Percentiles rank a stretch among this genome's conserved stretches.
Evolutionary conservation across 2,113 vertebrate genomes (phyloP).

Genomic region (Pampusana beccarii): DNA sequence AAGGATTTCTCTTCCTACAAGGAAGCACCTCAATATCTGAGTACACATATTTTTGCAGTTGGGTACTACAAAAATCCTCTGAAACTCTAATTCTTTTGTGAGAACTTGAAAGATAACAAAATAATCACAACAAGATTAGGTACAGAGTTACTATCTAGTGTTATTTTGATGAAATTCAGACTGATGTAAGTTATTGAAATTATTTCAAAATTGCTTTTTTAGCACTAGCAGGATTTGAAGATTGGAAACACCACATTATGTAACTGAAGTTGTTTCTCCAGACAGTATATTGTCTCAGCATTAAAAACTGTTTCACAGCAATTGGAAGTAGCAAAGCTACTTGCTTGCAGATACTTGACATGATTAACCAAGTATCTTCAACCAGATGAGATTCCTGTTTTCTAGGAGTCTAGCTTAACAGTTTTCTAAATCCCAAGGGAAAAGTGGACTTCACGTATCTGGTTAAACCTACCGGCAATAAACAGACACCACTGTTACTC

Average conservation of each 20-base stretch:
- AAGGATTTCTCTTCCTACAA: neutral
- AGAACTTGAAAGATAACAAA: neutral
- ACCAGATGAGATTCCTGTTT: neutral
- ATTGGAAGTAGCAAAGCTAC: neutral
- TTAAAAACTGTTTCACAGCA: neutral
- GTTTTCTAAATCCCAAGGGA: neutral
- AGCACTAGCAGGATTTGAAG: neutral
- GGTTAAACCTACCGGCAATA: neutral
- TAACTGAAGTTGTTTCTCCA: neutral
- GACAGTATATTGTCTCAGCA: rapidly evolving
- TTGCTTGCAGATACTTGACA: neutral
- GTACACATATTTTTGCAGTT: neutral
- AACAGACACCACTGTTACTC: neutral
- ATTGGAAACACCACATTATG: neutral
- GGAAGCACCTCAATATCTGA: neutral
- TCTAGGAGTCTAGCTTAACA: neutral
- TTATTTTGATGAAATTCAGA: neutral
- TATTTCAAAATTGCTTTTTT: neutral
- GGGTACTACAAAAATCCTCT: neutral
- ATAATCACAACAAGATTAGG: neutral
- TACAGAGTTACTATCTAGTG: neutral
- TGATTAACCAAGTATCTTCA: neutral
- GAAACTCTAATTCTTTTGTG: neutral
- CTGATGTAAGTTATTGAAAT: neutral
- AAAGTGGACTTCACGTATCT: neutral